Percentiles rank a stretch among this genome's conserved stretches.
phyloP scores from a whole-genome alignment of 2,888 invertebrate genomes.

The Tryphoninae sp. region DNA sequence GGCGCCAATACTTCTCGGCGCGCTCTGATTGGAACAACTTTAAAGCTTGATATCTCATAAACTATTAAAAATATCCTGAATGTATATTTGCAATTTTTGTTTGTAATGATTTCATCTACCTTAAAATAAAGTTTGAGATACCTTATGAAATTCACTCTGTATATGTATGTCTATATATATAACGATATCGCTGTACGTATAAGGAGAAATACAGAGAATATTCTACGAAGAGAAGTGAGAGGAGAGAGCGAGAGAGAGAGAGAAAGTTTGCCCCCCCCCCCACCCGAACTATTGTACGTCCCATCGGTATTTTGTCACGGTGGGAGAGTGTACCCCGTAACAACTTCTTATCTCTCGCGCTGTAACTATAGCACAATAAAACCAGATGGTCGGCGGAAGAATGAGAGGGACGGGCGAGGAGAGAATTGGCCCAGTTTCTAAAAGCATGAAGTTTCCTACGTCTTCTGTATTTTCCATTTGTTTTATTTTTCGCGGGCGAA shows the following conservation, averaged over 20 bases:
- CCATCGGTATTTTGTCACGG: slow-evolving; percentile 59
- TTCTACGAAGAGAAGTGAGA: slow-evolving; percentile 24
- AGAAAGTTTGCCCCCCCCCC: background rate
- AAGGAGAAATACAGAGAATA: slow-evolving; percentile 22
- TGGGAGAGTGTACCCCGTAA: slow-evolving; percentile 25
- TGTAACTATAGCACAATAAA: slow-evolving; percentile 55
- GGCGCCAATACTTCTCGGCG: no score
- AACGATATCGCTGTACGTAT: background rate
- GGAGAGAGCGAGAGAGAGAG: slow-evolving; percentile 1
- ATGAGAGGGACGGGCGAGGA: slow-evolving; percentile 3
- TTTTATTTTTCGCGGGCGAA: background rate
- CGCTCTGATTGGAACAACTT: no score
- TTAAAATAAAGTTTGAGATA: no score
- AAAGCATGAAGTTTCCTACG: slow-evolving; percentile 12
- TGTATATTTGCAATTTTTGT: no score
- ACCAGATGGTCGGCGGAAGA: slow-evolving; percentile 48
- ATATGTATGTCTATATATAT: background rate
- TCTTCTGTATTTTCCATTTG: background rate
- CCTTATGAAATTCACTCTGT: no score
- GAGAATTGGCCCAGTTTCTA: slow-evolving; percentile 51
- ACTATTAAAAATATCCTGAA: no score
- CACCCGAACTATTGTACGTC: slow-evolving; percentile 52
- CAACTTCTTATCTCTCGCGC: slow-evolving; percentile 58
- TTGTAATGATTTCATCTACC: no score
- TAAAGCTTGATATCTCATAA: no score